These are phyloP conservation scores for Gobio gobio DNA, from an alignment of 2,113 vertebrate species.

Conservation along the genomic window DNA sequence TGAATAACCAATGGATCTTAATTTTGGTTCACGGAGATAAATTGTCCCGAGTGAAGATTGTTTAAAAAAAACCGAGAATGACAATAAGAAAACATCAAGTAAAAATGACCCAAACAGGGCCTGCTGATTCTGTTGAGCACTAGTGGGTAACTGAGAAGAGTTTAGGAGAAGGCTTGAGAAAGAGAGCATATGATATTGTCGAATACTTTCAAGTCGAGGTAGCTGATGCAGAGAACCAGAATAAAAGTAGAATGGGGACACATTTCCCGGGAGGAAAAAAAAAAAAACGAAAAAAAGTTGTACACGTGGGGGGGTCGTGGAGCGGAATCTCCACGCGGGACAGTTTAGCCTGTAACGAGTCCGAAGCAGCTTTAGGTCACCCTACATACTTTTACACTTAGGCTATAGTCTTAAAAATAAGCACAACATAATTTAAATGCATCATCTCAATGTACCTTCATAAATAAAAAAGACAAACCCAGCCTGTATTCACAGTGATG, in stretches of 20 bases:
- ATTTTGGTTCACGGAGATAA: constrained; percentile 74
- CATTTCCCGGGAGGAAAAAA: background rate
- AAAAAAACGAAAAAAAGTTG: background rate
- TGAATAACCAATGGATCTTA: constrained; percentile 65
- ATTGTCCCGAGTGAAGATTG: constrained; percentile 67
- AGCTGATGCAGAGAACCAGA: constrained; percentile 83
- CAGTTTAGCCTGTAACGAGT: constrained; percentile 70
- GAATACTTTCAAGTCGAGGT: constrained; percentile 92
- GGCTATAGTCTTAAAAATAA: constrained; percentile 65
- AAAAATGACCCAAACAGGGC: background rate
- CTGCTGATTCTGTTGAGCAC: background rate
- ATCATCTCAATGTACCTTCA: constrained; percentile 84
- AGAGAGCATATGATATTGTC: constrained; percentile 52
- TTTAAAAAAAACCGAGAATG: background rate
- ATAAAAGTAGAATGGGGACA: constrained; percentile 60
- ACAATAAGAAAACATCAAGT: background rate
- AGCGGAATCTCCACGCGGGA: constrained; percentile 71
- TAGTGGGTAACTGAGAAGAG: constrained; percentile 16
- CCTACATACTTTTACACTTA: constrained; percentile 67
- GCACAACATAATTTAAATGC: constrained; percentile 70
- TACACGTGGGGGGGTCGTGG: constrained; percentile 25
- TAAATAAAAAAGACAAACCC: constrained; percentile 74
- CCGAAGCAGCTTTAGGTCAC: constrained; percentile 79
- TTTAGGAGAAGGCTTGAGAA: constrained; percentile 30
- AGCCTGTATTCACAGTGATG: constrained; percentile 82